phyloP scores from a whole-genome alignment of 2,113 vertebrate genomes.

The Thinocorus orbignyianus region DNA sequence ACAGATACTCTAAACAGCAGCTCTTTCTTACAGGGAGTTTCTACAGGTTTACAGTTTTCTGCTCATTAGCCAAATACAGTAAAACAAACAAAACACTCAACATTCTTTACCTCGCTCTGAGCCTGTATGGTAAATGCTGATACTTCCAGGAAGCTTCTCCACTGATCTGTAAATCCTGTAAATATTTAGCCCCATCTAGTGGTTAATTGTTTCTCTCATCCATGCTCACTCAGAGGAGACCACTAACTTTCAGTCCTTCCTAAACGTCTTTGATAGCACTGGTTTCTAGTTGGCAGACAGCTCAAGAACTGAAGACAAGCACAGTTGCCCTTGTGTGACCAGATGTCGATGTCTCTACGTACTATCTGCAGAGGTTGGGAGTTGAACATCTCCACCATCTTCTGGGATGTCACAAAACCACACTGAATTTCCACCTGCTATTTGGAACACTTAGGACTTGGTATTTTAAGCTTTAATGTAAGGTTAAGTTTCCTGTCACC shows the following conservation, averaged over 20 bases:
- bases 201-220: not conserved
- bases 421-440: not conserved
- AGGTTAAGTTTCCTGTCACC: not conserved
- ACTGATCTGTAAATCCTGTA: not conserved
- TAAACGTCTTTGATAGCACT: not conserved
- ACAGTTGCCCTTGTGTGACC: not conserved
- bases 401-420: not conserved
- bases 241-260: not conserved
- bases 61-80: not conserved
- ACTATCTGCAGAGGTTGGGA: not conserved
- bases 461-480: not conserved
- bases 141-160: not conserved
- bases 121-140: not conserved
- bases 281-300: not conserved
- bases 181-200: conserved; percentile 34
- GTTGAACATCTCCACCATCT: not conserved
- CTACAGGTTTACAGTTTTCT: not conserved
- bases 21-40: not conserved
- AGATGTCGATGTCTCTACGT: rapidly evolving
- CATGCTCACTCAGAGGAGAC: not conserved
- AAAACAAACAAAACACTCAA: not conserved
- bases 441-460: not conserved
- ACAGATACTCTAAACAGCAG: not conserved
- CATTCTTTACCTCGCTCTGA: not conserved
- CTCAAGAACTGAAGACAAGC: not conserved